phyloP scores from a whole-genome alignment of 1,140 invertebrate species.

The Mactra quadrangularis region DNA sequence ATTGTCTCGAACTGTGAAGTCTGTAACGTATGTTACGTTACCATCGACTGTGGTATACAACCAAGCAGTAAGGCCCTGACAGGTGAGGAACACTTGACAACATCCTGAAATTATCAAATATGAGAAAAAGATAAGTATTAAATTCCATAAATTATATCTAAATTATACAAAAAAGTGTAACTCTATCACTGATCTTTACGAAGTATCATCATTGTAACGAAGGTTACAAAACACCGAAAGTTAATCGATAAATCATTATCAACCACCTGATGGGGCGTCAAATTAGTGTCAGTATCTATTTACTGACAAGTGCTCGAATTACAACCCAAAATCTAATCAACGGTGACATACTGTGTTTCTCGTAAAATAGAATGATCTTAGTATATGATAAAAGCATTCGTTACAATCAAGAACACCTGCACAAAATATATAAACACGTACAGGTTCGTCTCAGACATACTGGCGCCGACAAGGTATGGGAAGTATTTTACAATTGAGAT shows the following conservation, averaged over 20 bases:
- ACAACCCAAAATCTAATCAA: constrained; percentile 41
- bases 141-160: no score
- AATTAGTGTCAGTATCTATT: constrained; percentile 58
- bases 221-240: no score
- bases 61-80: constrained; percentile 28
- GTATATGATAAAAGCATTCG: constrained; percentile 23
- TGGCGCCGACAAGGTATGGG: constrained; percentile 42
- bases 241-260: constrained; percentile 9
- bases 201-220: no score
- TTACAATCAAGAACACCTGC: constrained; percentile 55
- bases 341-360: constrained; percentile 22
- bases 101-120: constrained; percentile 38
- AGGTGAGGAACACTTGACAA: constrained; percentile 52
- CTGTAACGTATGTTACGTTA: constrained; percentile 20
- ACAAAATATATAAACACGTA: constrained; percentile 39
- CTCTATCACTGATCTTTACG: no score
- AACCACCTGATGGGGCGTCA: constrained; percentile 50
- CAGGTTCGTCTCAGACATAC: constrained; percentile 46
- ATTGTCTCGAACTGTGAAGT: background rate
- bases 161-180: no score
- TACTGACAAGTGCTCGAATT: constrained; percentile 37
- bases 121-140: no score
- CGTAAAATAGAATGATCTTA: constrained; percentile 23
- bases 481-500: constrained; percentile 26
- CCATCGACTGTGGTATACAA: constrained; percentile 5